These are phyloP conservation scores for Bradypodion ventrale DNA, from an alignment of 2,797 vertebrate genomes.

Conservation along the genomic window DNA sequence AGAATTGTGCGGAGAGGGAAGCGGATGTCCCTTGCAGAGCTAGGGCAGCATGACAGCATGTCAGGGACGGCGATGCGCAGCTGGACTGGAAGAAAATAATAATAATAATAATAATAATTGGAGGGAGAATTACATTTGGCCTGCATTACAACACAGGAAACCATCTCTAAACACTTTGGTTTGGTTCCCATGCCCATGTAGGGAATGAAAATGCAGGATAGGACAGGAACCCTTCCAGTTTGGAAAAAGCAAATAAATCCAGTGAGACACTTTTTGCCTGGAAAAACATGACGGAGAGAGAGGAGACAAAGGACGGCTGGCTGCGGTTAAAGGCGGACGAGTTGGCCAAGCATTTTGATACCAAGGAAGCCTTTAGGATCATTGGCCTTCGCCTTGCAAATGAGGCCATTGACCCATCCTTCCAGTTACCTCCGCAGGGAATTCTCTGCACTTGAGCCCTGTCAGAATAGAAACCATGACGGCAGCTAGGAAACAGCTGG, in stretches of 20 bases:
- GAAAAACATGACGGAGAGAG: too few species aligned
- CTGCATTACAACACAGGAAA: constrained; percentile 18
- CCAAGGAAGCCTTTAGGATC: neutral
- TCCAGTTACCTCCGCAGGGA: neutral
- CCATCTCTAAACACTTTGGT: constrained; percentile 9
- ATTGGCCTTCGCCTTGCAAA: neutral
- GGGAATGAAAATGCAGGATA: constrained; percentile 22
- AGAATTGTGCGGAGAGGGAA: neutral
- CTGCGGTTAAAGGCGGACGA: neutral
- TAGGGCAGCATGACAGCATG: constrained; percentile 12
- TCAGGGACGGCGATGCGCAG: constrained; percentile 10
- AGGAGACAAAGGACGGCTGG: too few species aligned
- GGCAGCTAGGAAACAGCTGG: neutral
- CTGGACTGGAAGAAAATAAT: neutral
- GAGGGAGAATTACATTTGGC: too few species aligned
- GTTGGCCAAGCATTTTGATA: neutral
- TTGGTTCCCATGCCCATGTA: constrained; percentile 19
- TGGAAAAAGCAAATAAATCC: neutral
- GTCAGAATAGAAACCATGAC: neutral
- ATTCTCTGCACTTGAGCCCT: neutral
- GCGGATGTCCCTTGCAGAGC: constrained; percentile 9
- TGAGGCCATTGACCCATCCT: neutral
- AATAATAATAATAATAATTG: neutral
- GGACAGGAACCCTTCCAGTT: neutral
- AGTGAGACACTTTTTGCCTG: neutral